Evolutionary conservation across 2,113 vertebrate species (phyloP).

Genomic region (Embiotoca jacksoni): DNA sequence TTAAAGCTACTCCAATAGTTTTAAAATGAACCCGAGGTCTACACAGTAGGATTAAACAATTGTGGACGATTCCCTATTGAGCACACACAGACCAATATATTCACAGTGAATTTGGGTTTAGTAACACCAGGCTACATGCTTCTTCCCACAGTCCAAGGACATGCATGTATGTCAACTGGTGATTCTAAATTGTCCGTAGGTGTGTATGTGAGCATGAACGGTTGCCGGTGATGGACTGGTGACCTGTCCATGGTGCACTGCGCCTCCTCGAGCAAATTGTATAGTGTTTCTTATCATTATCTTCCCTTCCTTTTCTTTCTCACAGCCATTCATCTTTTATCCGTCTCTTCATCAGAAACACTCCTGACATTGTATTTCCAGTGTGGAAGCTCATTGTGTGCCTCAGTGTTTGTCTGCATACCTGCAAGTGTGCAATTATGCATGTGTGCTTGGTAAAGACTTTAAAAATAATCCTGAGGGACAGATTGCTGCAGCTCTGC

Average conservation of each 20-base stretch:
- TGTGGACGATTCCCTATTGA: too few relatives aligned
- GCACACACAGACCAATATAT: too few relatives aligned
- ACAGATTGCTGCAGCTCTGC: constrained; percentile 48
- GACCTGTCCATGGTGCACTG: neutral
- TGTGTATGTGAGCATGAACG: neutral
- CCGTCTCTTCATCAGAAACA: constrained; percentile 30
- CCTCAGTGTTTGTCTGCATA: constrained; percentile 9
- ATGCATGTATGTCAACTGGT: neutral
- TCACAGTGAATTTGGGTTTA: too few relatives aligned
- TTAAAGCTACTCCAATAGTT: too few relatives aligned
- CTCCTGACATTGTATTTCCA: constrained; percentile 23
- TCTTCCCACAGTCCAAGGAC: neutral
- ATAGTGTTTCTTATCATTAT: neutral
- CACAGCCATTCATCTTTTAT: neutral
- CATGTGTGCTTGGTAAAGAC: constrained; percentile 30
- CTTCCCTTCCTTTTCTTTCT: neutral
- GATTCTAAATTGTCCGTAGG: neutral
- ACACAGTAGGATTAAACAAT: too few relatives aligned
- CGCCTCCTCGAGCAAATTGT: neutral
- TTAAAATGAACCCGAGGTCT: too few relatives aligned
- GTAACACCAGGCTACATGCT: too few relatives aligned
- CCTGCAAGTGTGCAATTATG: constrained; percentile 35
- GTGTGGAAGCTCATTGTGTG: constrained; percentile 13
- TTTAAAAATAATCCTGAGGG: constrained; percentile 53
- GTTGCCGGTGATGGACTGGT: neutral